Conservation (phyloP, 2,797 vertebrate genomes). For the Luscinia luscinia region DNA sequence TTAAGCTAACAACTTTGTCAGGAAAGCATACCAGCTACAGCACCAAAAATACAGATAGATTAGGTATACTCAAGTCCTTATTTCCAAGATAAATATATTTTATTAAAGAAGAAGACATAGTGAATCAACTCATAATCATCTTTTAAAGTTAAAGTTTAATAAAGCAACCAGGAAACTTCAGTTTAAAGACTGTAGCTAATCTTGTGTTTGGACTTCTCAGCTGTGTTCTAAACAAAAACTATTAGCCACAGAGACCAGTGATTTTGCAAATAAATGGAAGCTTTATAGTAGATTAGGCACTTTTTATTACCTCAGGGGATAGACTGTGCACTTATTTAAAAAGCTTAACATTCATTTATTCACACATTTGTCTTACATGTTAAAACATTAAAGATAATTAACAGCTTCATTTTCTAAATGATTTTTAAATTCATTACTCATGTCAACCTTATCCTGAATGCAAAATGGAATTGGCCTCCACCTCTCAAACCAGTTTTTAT, state of each 20-base stretch:
- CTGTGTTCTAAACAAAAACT: background rate
- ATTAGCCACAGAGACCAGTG: background rate
- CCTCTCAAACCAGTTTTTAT: slow-evolving; percentile 16
- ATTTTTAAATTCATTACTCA: slow-evolving; percentile 36
- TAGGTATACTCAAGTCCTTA: background rate
- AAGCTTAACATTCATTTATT: slow-evolving; percentile 39
- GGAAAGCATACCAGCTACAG: background rate
- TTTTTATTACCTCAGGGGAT: slow-evolving; percentile 25
- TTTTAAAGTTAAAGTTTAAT: background rate
- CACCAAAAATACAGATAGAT: background rate
- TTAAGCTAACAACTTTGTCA: background rate
- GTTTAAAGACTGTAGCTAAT: background rate
- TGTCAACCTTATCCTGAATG: background rate
- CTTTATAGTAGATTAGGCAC: background rate
- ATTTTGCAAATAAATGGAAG: slow-evolving; percentile 16
- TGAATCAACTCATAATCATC: background rate
- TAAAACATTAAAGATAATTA: slow-evolving; percentile 46
- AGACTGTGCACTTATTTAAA: background rate
- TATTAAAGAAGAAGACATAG: background rate
- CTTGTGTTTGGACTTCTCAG: background rate
- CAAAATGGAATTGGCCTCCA: background rate
- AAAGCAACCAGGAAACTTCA: background rate
- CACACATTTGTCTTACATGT: slow-evolving; percentile 39
- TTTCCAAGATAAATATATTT: background rate
- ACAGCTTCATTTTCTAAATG: slow-evolving; percentile 20